Base-by-base conservation (phyloP, 1,140 invertebrate genomes). In the Drosophila funebris region DNA sequence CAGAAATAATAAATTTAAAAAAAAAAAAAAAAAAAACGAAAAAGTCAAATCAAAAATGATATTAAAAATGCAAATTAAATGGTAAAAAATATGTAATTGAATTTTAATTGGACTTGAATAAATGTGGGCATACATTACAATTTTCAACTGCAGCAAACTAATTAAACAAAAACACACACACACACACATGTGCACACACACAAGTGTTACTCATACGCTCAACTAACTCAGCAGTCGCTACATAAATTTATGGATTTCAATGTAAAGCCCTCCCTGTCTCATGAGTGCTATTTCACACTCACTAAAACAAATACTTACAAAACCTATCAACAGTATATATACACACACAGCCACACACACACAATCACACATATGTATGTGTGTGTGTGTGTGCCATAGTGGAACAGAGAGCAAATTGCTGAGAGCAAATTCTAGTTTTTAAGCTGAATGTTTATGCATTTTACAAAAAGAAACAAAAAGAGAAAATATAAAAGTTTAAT, bases 371-470 rank as follows among this genome's bases (percentile, higher is more conserved):
- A 13, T 14, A 43, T 7, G 4, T 6, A 9, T 24, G 11, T 56
- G 11, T 37, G 20, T 46, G 48, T 46, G 29, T 68, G 37, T 18
- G 53, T 43, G 41, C 20, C 27, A 20, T 31, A 57, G 33, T 64
- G 33, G 27, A 22, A 36, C 22, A 69, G 53, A 66, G 58, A 60
- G 73, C 37, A 60, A 54, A 50, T 69, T 69, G 66, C 64, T 69
- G 71, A 73, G 71, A 67, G 60, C 62, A 60, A 73, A 69, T 50
- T 70, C 43, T 88, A 87, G 83, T 67, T 69, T 73, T 69, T 78
- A 87, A 83, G 80, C 72, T 76, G 63, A 78, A 76, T 83, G 76
- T 83, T 83, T 82, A 82, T 88, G 83, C 74, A 88, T 88, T 88
- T 87, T 88, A 78, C 78, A 80, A 46, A 61, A 46, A 46, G 57